A percentile compares a stretch with the other conserved stretches of the same genome.
These are phyloP conservation scores for Mythimna vitellina DNA, from an alignment of 2,888 invertebrate species.

Conservation along the genomic window DNA sequence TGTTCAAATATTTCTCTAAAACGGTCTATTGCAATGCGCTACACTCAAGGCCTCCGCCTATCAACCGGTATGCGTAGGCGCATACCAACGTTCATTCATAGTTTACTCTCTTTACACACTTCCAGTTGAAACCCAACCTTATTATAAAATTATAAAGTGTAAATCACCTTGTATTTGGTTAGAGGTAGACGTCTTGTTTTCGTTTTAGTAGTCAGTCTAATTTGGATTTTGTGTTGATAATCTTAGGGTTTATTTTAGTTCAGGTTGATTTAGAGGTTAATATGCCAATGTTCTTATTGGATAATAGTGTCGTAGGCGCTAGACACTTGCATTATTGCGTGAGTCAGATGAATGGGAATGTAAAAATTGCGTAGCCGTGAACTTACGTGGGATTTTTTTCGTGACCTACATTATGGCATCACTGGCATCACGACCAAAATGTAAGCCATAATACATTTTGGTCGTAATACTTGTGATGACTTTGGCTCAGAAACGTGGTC, in stretches of 20 bases:
- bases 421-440: too few species aligned
- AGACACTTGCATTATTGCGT: constrained; percentile 69
- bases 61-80: constrained; percentile 71
- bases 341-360: constrained; percentile 67
- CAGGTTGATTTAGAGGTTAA: constrained; percentile 56
- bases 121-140: constrained; percentile 34
- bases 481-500: too few species aligned
- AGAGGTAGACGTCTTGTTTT: constrained; percentile 50
- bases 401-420: too few species aligned
- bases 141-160: fast-evolving
- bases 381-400: constrained; percentile 47
- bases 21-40: constrained; percentile 46
- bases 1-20: constrained; percentile 48
- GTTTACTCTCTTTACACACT: constrained; percentile 42
- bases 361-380: constrained; percentile 50
- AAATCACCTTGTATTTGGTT: constrained; percentile 15
- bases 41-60: constrained; percentile 56
- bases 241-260: constrained; percentile 23
- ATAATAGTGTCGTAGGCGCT: constrained; percentile 75
- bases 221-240: neutral
- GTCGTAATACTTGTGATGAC: too few species aligned
- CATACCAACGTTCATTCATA: constrained; percentile 73
- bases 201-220: neutral
- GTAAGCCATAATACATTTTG: too few species aligned
- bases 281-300: constrained; percentile 64